Conservation (phyloP, 2,888 invertebrate species). For the Clistopyga incitator region DNA sequence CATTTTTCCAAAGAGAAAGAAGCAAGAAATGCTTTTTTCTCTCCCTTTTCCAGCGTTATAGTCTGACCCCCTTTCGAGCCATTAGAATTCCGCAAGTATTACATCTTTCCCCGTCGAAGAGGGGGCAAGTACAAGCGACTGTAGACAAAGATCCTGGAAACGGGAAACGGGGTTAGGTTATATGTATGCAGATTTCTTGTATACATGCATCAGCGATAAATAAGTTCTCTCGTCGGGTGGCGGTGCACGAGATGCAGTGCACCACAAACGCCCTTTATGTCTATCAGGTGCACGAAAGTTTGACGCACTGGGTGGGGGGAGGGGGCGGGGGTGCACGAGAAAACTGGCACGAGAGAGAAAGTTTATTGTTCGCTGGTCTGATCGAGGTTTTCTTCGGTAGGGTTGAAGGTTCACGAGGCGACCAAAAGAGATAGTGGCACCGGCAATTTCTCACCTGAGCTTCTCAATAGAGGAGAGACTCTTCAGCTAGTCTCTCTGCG, state of each 20-base stretch:
- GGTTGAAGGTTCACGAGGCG: background rate
- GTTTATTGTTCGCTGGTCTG: slow-evolving; percentile 26
- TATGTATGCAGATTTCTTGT: slow-evolving; percentile 31
- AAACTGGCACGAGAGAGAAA: slow-evolving; percentile 17
- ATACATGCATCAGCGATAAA: slow-evolving; percentile 32
- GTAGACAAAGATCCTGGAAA: background rate
- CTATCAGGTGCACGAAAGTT: slow-evolving; percentile 34
- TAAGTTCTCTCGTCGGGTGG: slow-evolving; percentile 19
- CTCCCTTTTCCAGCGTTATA: too few species aligned
- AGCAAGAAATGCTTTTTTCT: too few species aligned
- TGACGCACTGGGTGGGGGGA: background rate
- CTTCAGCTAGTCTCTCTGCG: slow-evolving; percentile 23
- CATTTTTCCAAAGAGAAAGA: too few species aligned
- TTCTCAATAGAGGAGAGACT: background rate
- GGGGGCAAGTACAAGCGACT: background rate
- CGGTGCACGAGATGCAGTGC: background rate
- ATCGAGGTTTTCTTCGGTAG: slow-evolving; percentile 10
- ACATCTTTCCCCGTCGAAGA: too few species aligned
- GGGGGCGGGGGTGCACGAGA: background rate
- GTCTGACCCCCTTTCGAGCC: too few species aligned
- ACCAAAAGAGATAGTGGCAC: background rate
- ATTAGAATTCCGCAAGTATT: too few species aligned
- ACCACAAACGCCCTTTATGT: background rate
- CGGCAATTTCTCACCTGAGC: slow-evolving; percentile 12
- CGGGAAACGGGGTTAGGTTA: background rate